Evolutionary conservation across 2,888 invertebrate species (phyloP).

Genomic region (Athripsodes cinereus): DNA sequence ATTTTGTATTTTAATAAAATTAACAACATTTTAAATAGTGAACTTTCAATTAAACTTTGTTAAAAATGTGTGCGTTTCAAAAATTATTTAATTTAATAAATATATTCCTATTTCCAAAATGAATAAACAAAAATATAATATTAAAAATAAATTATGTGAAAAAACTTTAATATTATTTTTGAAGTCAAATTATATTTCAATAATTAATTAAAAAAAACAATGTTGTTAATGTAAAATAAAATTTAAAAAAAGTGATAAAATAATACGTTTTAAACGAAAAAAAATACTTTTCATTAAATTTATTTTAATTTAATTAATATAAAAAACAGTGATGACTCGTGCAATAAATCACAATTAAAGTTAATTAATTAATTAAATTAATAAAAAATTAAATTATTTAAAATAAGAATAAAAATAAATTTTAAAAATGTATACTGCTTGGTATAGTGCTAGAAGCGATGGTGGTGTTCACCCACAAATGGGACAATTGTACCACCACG

Average conservation of each 20-base stretch:
- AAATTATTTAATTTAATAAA: too few relatives aligned
- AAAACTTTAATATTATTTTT: too few relatives aligned
- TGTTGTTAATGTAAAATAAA: too few relatives aligned
- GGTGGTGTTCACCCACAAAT: conserved; percentile 50
- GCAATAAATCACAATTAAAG: not conserved
- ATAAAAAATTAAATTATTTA: not conserved
- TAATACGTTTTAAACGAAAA: not conserved
- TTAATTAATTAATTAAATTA: not conserved
- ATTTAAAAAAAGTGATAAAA: not conserved
- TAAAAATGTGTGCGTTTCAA: too few relatives aligned
- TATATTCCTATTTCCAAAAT: too few relatives aligned
- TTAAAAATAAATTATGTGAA: too few relatives aligned
- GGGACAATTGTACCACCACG: conserved; percentile 50
- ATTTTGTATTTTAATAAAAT: too few relatives aligned
- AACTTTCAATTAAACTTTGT: too few relatives aligned
- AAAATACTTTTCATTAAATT: not conserved
- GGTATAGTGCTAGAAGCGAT: conserved; percentile 48
- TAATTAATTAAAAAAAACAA: too few relatives aligned
- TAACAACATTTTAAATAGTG: too few relatives aligned
- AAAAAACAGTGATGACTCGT: not conserved
- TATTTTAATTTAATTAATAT: not conserved
- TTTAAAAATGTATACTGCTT: conserved; percentile 45
- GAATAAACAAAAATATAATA: too few relatives aligned
- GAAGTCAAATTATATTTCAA: too few relatives aligned
- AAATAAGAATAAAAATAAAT: not conserved